Base-by-base conservation (phyloP, 2,113 vertebrate genomes). In the Nibea coibor region DNA sequence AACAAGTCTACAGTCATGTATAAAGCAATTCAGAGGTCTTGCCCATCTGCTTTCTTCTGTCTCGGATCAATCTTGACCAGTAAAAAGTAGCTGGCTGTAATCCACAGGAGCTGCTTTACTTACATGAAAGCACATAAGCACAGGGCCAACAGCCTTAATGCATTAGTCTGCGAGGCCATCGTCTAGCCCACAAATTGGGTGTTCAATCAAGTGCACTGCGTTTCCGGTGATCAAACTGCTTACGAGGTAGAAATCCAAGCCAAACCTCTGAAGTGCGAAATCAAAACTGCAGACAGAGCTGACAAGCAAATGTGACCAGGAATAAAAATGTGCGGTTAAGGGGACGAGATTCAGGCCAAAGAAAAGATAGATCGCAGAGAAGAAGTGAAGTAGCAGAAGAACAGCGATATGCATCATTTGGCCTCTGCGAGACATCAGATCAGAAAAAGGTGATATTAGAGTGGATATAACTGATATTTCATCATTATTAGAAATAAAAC, bases 211-310 rank as follows among this genome's bases (percentile, higher is more conserved):
- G 75, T 35, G 50, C 59, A 11, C 67, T 42, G 16, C n/a, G 81
- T 71, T 72, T 57, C 83, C 10, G 10, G 65, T 39, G 61, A 72
- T 77, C 78, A 68, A 87, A 84, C 81, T 86, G 86, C 86, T 89
- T 61, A 84, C 63, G 3, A 66, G 56, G 65, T 70, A 56, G 82
- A 85, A 87, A 89, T 56, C 72, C n/a, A 54, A 91, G 81, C 72
- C 81, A 82, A 84, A 74, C 39, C 67, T 68, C 72, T 64, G 51
- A 80, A 63, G 75, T 56, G 83, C 5, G 2, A 80, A 84, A 74
- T 71, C n/a, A 72, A 78, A 83, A 81, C 35, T 35, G 77, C 24
- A 51, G 66, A 83, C 64, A 48, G 16, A 31, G 68, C 75, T 57
- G 75, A 77, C 47, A 28, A 61, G 76, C 26, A 69, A 56, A 76